Percentiles rank a stretch among this genome's conserved stretches.
Conservation (phyloP, 2,113 vertebrate species). For the Axis porcinus region DNA sequence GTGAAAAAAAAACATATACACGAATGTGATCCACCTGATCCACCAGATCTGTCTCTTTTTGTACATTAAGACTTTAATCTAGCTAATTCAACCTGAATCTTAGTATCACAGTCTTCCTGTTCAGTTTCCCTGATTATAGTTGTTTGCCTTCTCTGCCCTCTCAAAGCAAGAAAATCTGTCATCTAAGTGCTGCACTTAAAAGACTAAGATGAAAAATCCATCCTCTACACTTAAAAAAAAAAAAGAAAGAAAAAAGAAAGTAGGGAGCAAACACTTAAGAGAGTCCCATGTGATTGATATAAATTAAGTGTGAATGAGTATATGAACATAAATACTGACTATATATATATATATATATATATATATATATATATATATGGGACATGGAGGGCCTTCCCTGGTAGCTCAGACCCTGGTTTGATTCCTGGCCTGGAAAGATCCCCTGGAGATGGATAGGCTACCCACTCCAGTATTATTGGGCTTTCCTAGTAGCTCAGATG, state of each 20-base stretch:
- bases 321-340: neutral
- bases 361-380: too few species aligned
- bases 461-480: neutral
- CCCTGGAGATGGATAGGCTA: neutral
- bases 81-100: neutral
- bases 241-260: neutral
- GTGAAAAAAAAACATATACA: neutral
- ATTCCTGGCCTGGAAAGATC: neutral
- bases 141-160: neutral
- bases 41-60: neutral
- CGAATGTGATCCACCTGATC: neutral
- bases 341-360: neutral
- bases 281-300: neutral
- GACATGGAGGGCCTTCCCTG: neutral
- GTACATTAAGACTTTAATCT: neutral
- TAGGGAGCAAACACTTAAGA: neutral
- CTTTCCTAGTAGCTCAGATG: neutral
- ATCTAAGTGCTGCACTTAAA: neutral
- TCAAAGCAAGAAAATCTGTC: conserved; percentile 10
- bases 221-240: neutral
- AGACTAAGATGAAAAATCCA: neutral
- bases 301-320: neutral
- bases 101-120: neutral
- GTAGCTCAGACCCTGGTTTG: neutral
- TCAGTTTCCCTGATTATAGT: neutral